phyloP scores from a whole-genome alignment of 92 coral and sea anemone genomes.

The Porites evermanni region DNA sequence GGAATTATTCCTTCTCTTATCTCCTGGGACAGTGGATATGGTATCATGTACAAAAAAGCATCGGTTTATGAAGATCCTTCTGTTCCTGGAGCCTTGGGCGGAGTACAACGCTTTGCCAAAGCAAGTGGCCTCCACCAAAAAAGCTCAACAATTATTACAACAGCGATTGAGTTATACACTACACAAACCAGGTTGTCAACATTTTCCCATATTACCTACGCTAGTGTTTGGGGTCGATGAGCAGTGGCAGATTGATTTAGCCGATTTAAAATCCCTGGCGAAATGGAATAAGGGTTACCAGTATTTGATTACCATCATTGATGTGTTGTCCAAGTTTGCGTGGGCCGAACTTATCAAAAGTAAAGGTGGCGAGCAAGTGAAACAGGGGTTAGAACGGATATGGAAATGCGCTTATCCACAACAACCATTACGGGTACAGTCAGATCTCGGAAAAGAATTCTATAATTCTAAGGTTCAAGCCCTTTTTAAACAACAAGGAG shows the following conservation, averaged over 20 bases:
- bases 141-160: not conserved
- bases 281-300: not conserved
- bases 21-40: too few relatives aligned
- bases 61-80: not conserved
- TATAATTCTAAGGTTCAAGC: slow-evolving; percentile 27
- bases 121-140: not conserved
- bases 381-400: slow-evolving; percentile 11
- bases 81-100: not conserved
- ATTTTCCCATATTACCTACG: not conserved
- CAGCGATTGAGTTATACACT: not conserved
- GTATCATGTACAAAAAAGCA: too few relatives aligned
- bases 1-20: too few relatives aligned
- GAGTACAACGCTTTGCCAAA: not conserved
- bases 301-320: slow-evolving; percentile 30
- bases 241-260: slow-evolving; percentile 40
- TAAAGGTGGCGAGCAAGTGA: slow-evolving; percentile 31
- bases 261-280: slow-evolving; percentile 2
- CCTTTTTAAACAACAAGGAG: not conserved
- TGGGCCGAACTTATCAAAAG: slow-evolving; percentile 58
- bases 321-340: slow-evolving; percentile 56
- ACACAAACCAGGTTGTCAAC: not conserved
- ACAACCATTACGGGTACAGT: slow-evolving; percentile 23
- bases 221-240: not conserved
- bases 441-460: slow-evolving; percentile 64
- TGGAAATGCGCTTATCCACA: not conserved